phyloP scores from a whole-genome alignment of 1,140 invertebrate species.

The Bombus picipes region DNA sequence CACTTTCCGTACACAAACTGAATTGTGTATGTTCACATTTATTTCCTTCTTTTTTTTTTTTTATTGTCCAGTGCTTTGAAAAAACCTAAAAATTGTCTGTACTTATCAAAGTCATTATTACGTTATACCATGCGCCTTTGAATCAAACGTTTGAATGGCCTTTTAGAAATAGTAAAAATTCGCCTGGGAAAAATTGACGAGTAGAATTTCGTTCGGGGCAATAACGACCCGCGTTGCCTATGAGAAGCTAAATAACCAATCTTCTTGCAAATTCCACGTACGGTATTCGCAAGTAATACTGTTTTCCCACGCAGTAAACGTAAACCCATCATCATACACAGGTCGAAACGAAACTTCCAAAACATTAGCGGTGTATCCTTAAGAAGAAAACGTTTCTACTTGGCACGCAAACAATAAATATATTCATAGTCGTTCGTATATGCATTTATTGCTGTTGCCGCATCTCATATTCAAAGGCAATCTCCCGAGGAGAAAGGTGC shows the following conservation, averaged over 20 bases:
- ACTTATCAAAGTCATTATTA: not conserved
- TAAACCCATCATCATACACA: not conserved
- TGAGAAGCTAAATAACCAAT: not conserved
- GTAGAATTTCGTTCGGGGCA: no score
- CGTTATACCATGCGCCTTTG: no score
- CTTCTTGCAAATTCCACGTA: not conserved
- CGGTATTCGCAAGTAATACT: not conserved
- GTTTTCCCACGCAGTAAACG: conserved; percentile 1
- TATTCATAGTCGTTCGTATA: conserved; percentile 40
- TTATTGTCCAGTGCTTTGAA: no score
- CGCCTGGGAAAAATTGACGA: no score
- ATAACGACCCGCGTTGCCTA: no score
- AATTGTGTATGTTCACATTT: no score
- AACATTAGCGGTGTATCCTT: not conserved
- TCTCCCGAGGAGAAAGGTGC: conserved; percentile 45
- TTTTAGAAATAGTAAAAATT: no score
- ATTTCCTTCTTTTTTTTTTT: no score
- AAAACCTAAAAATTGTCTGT: no score
- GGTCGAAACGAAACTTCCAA: not conserved
- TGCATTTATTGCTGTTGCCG: conserved; percentile 33
- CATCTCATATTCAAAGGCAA: conserved; percentile 32
- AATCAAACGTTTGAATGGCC: no score
- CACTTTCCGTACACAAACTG: fast-evolving
- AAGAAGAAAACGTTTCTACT: not conserved
- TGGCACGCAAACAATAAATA: conserved; percentile 33